A percentile compares a stretch with the other conserved stretches of the same genome.
phyloP scores from a whole-genome alignment of 2,797 vertebrate genomes.

The Phrynocephalus vlangalii region DNA sequence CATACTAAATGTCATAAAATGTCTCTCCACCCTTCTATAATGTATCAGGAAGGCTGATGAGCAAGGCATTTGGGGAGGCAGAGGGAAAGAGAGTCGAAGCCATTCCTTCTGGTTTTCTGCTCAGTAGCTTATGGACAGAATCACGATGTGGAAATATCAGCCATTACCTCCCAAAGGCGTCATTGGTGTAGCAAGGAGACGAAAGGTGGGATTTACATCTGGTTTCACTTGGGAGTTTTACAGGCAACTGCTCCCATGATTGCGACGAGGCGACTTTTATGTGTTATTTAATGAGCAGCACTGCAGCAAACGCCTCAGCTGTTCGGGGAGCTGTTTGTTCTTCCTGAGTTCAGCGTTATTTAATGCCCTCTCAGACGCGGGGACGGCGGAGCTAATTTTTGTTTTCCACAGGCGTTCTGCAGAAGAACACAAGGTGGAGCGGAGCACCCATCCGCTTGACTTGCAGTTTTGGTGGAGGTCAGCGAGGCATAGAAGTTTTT shows the following conservation, averaged over 20 bases:
- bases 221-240: constrained; percentile 48
- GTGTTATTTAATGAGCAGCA: constrained; percentile 54
- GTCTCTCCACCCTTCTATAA: background rate
- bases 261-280: constrained; percentile 46
- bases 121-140: constrained; percentile 54
- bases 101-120: constrained; percentile 31
- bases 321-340: constrained; percentile 9
- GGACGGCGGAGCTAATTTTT: background rate
- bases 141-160: constrained; percentile 61
- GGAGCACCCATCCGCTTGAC: background rate
- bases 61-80: background rate
- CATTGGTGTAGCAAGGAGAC: constrained; percentile 25
- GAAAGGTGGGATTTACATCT: constrained; percentile 68
- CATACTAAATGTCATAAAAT: background rate
- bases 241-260: constrained; percentile 59
- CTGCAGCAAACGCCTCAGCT: constrained; percentile 40
- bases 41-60: rapidly evolving
- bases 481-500: background rate
- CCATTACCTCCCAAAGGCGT: constrained; percentile 44
- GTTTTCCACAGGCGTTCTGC: constrained; percentile 5
- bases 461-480: too few species aligned
- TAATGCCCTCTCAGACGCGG: background rate
- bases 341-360: constrained; percentile 2
- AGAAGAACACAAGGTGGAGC: background rate
- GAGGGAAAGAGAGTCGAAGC: background rate